Base-by-base conservation (phyloP, 2,888 invertebrate species). In the Fragum fragum region DNA sequence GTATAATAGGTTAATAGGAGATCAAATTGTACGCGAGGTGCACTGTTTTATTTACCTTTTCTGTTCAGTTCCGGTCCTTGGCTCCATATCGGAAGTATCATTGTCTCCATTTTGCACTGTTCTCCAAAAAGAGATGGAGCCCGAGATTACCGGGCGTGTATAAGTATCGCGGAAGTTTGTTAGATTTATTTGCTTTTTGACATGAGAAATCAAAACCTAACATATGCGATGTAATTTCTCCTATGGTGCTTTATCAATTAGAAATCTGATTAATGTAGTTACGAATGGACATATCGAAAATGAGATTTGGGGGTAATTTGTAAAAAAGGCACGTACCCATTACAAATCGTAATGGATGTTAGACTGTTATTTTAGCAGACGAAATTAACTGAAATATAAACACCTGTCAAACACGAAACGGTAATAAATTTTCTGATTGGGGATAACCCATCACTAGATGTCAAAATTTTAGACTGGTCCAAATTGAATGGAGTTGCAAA, bases 291-390 rank as follows among this genome's bases (percentile, higher is more conserved):
- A 72, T 42, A 68, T 59, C n/a, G 59, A 76, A 76, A 76, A 73
- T 73, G 73, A 61, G 72, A 1, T 26, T 28, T 18, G 32, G 68
- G 21, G 75, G 72, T 69, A 59, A 80, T 73, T 75, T 69, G 71
- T 68, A 80, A 69, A 57, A 39, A n/a, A 68, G 73, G 61, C 80
- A 80, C 80, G 80, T 80, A 69, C 59, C 59, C 39, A 80, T 80
- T 80, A 73, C 21, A 47, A n/a, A n/a, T n/a, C 14, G 14, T 47
- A 47, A 47, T 47, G 47, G 47, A 47, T 18, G n/a, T 47, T 47
- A 3, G 47, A 14, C 47, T 47, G 47, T 3, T 47, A 47, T 47
- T 47, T 9, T 47, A n/a, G 7, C 47, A 47, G 47, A 47, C 47
- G 47, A 47, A 47, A 47, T 47, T 47, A 47, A 47, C 47, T 47